Evolutionary conservation across 64 coral and sea anemone genomes (phyloP), one percentile per base, ranked within the genome.

Genomic region (Acropora tenuis): DNA sequence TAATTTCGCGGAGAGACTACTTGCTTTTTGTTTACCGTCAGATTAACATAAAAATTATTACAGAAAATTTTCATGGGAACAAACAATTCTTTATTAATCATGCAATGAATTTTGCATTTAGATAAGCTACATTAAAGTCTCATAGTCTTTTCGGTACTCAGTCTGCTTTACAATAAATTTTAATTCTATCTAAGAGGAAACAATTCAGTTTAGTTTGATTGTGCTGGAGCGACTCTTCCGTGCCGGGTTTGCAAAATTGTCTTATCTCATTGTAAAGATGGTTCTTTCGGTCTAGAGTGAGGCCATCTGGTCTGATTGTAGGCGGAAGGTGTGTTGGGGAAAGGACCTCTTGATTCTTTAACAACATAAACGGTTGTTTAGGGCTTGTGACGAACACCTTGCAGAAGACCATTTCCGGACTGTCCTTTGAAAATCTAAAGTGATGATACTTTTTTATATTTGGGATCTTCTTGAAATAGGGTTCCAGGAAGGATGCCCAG

Each of bases 301-400:
- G 59, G 59, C 59, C 59, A 63, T 8, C 59, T 63, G 59, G 59
- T 63, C 59, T 63, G 59, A 63, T 63, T 63, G 59, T 63, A 63
- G 59, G 59, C 59, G 59, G 59, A 63, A 63, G 59, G 59, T 63
- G 59, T 63, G 59, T 13, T 63, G 2, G 59, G 59, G 59, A 13
- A 63, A 63, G 59, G 59, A 63, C 59, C 59, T 63, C 59, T 13
- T 63, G 59, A 63, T 74, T 74, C 72, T 74, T 74, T 74, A 74
- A 43, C 42, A 74, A 74, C 72, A 74, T 74, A 43, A 74, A 74
- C n/a, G 72, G 42, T 74, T 11, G 40, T 74, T 74, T 6, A 7
- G 72, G 72, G 72, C 72, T 74, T 74, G 72, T 74, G n/a, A 74
- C 72, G 5, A 74, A 74, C 72, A 10, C 72, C 72, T 74, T 74